Percentiles rank a stretch among this genome's conserved stretches.
Evolutionary conservation across 2,888 invertebrate species (phyloP).

Genomic region (Cantharis flavilabris): DNA sequence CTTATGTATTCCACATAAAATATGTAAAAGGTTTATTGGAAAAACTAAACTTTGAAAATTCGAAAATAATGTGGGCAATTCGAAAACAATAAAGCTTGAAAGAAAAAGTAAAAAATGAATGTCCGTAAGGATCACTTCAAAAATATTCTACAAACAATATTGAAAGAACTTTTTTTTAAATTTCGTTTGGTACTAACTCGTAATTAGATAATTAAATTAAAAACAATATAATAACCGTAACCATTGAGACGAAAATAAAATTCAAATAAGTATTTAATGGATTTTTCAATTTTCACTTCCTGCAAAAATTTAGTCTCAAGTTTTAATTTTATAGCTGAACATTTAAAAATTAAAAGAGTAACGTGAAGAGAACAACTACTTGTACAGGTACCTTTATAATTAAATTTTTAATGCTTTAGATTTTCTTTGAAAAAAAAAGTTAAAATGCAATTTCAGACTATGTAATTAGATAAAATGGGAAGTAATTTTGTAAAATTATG

Average conservation of each 20-base stretch:
- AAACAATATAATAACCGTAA: no score
- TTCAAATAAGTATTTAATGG: not conserved
- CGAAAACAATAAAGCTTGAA: not conserved
- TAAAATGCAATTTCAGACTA: not conserved
- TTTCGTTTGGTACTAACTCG: no score
- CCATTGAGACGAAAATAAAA: no score
- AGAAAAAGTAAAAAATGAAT: not conserved
- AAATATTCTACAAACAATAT: not conserved
- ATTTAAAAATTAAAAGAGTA: not conserved
- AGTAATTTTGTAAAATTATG: conserved; percentile 6
- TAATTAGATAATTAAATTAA: no score
- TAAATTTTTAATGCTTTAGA: not conserved
- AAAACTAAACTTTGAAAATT: not conserved
- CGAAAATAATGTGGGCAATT: not conserved
- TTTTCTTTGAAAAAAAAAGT: not conserved
- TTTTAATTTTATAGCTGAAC: not conserved
- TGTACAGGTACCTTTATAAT: not conserved
- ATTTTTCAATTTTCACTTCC: not conserved
- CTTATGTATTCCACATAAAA: not conserved
- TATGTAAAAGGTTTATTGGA: not conserved
- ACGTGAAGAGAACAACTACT: not conserved
- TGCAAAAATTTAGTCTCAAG: not conserved
- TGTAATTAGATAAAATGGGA: conserved; percentile 11
- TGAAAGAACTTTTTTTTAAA: not conserved
- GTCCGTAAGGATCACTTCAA: not conserved